Conservation (phyloP, 37 sponge, comb jelly and placozoan genomes). For the Crambe crambe region DNA sequence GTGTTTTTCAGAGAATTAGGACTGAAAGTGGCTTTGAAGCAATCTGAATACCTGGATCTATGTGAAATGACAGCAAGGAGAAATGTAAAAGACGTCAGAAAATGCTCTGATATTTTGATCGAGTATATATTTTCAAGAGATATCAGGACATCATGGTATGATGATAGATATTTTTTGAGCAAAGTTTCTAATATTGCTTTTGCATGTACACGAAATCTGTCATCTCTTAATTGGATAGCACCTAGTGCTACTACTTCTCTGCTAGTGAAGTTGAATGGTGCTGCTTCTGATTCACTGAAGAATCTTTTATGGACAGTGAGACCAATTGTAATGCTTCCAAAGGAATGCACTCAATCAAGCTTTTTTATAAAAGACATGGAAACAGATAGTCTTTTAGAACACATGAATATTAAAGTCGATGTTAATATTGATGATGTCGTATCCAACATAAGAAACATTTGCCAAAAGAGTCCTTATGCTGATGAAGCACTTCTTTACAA, state of each 20-base stretch:
- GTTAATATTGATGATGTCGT: constrained; percentile 35
- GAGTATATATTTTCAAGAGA: constrained; percentile 32
- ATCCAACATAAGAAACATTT: constrained; percentile 37
- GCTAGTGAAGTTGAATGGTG: constrained; percentile 3
- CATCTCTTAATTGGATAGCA: constrained; percentile 33
- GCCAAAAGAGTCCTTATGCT: background rate
- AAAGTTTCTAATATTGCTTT: constrained; percentile 35
- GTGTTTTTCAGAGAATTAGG: constrained; percentile 36
- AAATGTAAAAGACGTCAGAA: background rate
- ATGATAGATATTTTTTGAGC: background rate
- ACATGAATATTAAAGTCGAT: background rate
- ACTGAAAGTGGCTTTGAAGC: background rate
- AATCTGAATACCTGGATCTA: constrained; percentile 28
- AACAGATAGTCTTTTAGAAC: background rate
- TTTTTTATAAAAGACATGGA: background rate
- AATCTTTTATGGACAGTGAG: constrained; percentile 55
- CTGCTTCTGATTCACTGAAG: background rate
- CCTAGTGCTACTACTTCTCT: background rate
- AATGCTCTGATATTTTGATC: constrained; percentile 23
- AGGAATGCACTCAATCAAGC: background rate
- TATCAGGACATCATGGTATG: constrained; percentile 7
- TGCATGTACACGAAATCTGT: constrained; percentile 6
- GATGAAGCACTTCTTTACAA: constrained; percentile 22
- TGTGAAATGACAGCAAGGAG: constrained; percentile 7
- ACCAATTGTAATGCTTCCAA: constrained; percentile 33